A percentile compares a stretch with the other conserved stretches of the same genome.
These are phyloP conservation scores for Ypsolopha sequella DNA, from an alignment of 2,888 invertebrate species.

Conservation along the genomic window DNA sequence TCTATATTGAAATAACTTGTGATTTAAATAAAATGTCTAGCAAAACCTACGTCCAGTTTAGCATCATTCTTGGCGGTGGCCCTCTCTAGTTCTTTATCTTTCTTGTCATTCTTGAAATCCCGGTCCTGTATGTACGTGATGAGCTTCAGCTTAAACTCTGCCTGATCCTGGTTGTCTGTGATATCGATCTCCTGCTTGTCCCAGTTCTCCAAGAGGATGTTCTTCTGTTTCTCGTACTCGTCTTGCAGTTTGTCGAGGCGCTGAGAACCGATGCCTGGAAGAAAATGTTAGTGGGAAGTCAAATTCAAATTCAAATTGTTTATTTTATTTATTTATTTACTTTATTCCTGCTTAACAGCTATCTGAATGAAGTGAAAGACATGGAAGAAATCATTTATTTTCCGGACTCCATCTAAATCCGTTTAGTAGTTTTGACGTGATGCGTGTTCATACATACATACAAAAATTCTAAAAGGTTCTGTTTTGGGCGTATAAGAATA, in stretches of 20 bases:
- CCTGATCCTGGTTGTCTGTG: conserved; percentile 57
- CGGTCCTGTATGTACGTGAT: conserved; percentile 71
- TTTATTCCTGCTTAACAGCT: too few species aligned
- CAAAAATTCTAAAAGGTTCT: too few species aligned
- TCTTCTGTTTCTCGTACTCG: conserved; percentile 69
- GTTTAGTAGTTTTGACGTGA: too few species aligned
- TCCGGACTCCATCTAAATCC: too few species aligned
- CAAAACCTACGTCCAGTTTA: conserved; percentile 45
- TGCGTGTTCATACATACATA: too few species aligned
- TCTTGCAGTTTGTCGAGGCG: conserved; percentile 68
- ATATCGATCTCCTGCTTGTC: conserved; percentile 67
- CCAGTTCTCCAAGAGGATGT: conserved; percentile 61
- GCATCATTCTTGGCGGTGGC: conserved; percentile 53
- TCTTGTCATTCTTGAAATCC: conserved; percentile 35
- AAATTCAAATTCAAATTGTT: too few species aligned
- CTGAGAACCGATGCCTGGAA: conserved; percentile 67
- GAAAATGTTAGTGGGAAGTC: conserved; percentile 2
- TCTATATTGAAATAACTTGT: not conserved
- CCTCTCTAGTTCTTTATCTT: conserved; percentile 29
- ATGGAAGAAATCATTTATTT: too few species aligned
- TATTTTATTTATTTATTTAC: too few species aligned
- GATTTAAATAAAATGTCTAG: not conserved
- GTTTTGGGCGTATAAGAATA: too few species aligned
- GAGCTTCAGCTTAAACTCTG: conserved; percentile 70
- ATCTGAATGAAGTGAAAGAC: too few species aligned